Evolutionary conservation across 2,113 vertebrate genomes (phyloP), one percentile per base, ranked within the genome.

Genomic region (Echinops telfairi): DNA sequence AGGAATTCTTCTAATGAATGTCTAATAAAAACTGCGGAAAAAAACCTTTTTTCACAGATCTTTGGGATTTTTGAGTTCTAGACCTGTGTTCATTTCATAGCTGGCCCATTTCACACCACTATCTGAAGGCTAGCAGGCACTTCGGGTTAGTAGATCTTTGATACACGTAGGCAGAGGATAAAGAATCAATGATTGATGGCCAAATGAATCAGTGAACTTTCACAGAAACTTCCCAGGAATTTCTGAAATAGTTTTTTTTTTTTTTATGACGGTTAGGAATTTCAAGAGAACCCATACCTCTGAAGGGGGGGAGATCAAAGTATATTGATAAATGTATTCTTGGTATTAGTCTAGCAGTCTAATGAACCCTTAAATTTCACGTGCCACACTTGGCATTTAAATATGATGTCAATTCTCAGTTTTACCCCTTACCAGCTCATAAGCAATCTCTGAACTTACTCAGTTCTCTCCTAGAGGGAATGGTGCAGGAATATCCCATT

Each of bases 141-240:
- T 76, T 43, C 60, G 53, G 31, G 33, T 80, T 58, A 76, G 9
- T 80, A 22, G 57, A 8, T 7, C 38, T 23, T 77, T 73, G 36
- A 47, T 62, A 88, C 40, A 83, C 11, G 2, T 81, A 58, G 22
- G 7, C 27, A 33, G 47, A 53, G 47, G 47, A 53, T 53, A 53
- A 5, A 71, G 58, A 78, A 70, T 60, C 57, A 81, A 40, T 43
- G 36, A 91, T 76, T 80, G 31, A 31, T 83, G 58, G 47, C 27
- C 73, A 14, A 95, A 91, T 57, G 19, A 78, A 85, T 83, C 71
- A 73, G 3, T 62, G 29, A 89, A 77, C 84, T 89, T 87, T 6
- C 38, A 47, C 1, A 57, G 29, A 47, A 25, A 85, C 60, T 75
- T 47, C 0, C 38, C 23, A 88, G 14, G 19, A 92, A 80, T 86